Percentiles rank a stretch among this genome's conserved stretches.
These are phyloP conservation scores for Aphis craccivora DNA, from an alignment of 1,140 invertebrate genomes.

Conservation along the genomic window DNA sequence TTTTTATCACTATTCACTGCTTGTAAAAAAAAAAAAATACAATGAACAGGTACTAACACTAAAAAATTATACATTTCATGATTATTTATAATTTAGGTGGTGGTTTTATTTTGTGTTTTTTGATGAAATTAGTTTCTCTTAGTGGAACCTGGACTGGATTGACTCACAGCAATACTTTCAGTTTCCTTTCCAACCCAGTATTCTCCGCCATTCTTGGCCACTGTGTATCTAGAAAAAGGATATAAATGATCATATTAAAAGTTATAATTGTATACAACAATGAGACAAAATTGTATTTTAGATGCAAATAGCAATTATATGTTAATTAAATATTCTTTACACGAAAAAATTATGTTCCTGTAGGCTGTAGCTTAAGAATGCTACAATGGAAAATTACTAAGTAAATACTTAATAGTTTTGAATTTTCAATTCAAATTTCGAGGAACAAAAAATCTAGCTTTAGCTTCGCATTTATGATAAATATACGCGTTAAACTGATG, in stretches of 20 bases:
- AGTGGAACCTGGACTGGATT: background rate
- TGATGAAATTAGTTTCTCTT: slow-evolving; percentile 20
- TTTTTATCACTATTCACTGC: background rate
- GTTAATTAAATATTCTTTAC: too few species aligned
- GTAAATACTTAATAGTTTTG: too few species aligned
- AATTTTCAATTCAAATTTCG: too few species aligned
- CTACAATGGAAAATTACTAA: too few species aligned
- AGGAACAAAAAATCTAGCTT: too few species aligned
- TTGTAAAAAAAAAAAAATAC: background rate
- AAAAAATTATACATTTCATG: background rate
- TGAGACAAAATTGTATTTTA: background rate
- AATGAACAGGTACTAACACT: background rate
- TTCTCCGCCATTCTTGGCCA: slow-evolving; percentile 64
- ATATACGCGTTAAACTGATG: background rate
- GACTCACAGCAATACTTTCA: slow-evolving; percentile 47
- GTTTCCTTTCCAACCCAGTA: slow-evolving; percentile 64
- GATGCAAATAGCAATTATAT: too few species aligned
- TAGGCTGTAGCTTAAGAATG: too few species aligned
- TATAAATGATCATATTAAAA: background rate
- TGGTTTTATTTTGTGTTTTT: background rate
- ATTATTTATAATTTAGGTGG: slow-evolving; percentile 19
- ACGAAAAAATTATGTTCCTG: too few species aligned
- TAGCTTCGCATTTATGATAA: background rate
- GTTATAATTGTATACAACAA: background rate
- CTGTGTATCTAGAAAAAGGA: slow-evolving; percentile 63